phyloP scores from a whole-genome alignment of 2,797 vertebrate genomes.

The Okamejei kenojei region DNA sequence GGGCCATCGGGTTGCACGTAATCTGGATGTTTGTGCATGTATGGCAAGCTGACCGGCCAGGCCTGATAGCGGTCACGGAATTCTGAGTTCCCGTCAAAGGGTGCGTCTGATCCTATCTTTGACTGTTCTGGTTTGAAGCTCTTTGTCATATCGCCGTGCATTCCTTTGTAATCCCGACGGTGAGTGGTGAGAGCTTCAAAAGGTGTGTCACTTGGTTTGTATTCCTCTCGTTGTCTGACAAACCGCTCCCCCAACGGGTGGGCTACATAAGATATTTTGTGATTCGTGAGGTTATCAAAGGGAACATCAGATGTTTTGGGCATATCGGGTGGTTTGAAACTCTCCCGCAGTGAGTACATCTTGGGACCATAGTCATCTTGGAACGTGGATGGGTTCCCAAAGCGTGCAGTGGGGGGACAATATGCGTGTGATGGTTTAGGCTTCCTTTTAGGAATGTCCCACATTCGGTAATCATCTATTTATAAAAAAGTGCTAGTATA shows the following conservation, averaged over 20 bases:
- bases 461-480: constrained; percentile 67
- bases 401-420: constrained; percentile 57
- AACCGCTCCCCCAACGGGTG: constrained; percentile 53
- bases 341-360: constrained; percentile 51
- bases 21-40: constrained; percentile 50
- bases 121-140: constrained; percentile 60
- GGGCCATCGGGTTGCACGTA: constrained; percentile 55
- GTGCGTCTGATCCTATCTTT: constrained; percentile 45
- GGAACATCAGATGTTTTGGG: constrained; percentile 50
- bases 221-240: constrained; percentile 51
- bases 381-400: constrained; percentile 69
- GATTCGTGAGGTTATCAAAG: constrained; percentile 59
- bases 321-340: constrained; percentile 56
- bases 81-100: constrained; percentile 63
- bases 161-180: constrained; percentile 62
- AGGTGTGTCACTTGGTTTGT: constrained; percentile 59
- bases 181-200: constrained; percentile 69
- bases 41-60: constrained; percentile 52
- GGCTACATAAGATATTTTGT: constrained; percentile 56
- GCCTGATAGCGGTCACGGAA: constrained; percentile 66
- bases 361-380: constrained; percentile 63
- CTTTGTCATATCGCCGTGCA: constrained; percentile 53
- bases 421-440: constrained; percentile 57
- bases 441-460: constrained; percentile 60
- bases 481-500: constrained; percentile 42